These are phyloP conservation scores for Caenorhabditis doughertyi DNA, from an alignment of 2,888 invertebrate species.

Conservation along the genomic window DNA sequence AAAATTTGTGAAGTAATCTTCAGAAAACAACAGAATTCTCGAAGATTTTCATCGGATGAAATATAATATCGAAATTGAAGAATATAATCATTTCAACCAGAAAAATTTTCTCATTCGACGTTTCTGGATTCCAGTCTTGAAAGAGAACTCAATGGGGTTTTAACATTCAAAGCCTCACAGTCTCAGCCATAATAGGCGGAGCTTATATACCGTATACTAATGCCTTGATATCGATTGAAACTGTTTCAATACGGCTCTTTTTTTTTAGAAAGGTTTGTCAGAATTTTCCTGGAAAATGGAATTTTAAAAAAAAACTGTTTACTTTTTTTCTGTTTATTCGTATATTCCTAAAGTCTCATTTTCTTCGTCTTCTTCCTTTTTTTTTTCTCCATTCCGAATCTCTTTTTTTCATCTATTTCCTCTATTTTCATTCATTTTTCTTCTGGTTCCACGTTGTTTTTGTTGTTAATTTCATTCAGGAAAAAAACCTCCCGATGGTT, in stretches of 20 bases:
- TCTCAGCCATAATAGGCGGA: too few species aligned
- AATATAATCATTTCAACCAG: too few species aligned
- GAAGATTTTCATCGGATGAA: too few species aligned
- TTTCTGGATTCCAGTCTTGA: too few species aligned
- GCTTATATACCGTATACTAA: too few species aligned
- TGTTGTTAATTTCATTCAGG: conserved; percentile 28
- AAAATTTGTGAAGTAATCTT: too few species aligned
- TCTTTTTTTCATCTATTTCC: conserved; percentile 11
- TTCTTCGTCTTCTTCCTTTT: conserved; percentile 8
- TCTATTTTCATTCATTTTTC: conserved; percentile 12
- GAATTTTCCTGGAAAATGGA: neutral
- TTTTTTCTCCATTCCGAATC: neutral
- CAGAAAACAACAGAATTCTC: too few species aligned
- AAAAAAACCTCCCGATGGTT: conserved; percentile 5
- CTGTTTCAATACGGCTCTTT: neutral
- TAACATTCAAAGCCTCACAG: too few species aligned
- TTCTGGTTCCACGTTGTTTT: conserved; percentile 7
- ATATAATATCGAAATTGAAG: too few species aligned
- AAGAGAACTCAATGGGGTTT: too few species aligned
- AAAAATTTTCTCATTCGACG: too few species aligned
- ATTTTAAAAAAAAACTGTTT: neutral
- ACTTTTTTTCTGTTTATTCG: neutral
- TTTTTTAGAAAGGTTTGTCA: neutral
- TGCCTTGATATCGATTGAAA: too few species aligned
- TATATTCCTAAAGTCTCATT: conserved; percentile 19